Conservation (phyloP, 2,113 vertebrate genomes). For the Astatotilapia flaviijosephi region DNA sequence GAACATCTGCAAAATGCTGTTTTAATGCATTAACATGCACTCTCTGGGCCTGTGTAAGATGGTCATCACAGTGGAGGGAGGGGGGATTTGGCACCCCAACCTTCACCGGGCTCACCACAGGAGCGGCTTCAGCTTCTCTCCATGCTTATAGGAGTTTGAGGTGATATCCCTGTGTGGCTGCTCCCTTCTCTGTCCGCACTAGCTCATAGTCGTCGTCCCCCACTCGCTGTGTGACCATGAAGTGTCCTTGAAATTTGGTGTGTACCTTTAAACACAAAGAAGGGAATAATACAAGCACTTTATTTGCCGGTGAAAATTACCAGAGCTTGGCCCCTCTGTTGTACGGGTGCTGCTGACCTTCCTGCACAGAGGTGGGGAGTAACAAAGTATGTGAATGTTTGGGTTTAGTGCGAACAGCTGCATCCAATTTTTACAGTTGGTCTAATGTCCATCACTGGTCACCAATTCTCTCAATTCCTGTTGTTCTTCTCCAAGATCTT, state of each 20-base stretch:
- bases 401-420: not conserved
- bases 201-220: not conserved
- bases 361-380: not conserved
- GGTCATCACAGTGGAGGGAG: not conserved
- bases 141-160: not conserved
- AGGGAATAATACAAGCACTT: not conserved
- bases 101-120: not conserved
- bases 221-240: not conserved
- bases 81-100: not conserved
- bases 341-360: not conserved
- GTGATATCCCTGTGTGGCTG: accelerated
- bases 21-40: not conserved
- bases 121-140: not conserved
- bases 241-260: not conserved
- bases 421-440: not conserved
- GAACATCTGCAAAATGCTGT: not conserved
- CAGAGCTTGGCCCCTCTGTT: not conserved
- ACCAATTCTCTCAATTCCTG: accelerated
- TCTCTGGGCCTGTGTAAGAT: not conserved
- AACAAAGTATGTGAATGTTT: not conserved
- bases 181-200: not conserved
- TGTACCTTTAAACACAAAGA: not conserved
- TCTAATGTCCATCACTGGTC: not conserved
- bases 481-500: not conserved
- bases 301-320: accelerated